Evolutionary conservation across 1,140 invertebrate genomes (phyloP).

Genomic region (Plodia interpunctella): DNA sequence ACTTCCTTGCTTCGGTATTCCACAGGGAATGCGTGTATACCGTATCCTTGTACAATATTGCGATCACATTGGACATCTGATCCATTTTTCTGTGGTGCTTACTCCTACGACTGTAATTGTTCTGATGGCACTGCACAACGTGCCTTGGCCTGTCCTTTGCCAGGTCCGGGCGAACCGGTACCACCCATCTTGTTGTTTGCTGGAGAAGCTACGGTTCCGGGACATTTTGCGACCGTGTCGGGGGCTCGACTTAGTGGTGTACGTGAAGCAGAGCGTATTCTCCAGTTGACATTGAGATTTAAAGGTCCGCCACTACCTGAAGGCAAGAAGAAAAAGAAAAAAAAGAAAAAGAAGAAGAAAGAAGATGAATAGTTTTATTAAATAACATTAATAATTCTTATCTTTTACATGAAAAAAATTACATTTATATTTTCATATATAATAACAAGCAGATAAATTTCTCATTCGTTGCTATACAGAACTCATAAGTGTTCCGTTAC

Average conservation of each 20-base stretch:
- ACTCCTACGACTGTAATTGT: constrained; percentile 78
- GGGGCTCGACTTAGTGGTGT: constrained; percentile 81
- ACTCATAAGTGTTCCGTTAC: too few species aligned
- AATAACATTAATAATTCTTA: too few species aligned
- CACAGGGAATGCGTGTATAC: constrained; percentile 79
- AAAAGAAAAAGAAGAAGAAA: constrained; percentile 8
- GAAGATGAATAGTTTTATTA: too few species aligned
- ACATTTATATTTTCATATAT: too few species aligned
- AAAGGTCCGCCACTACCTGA: constrained; percentile 76
- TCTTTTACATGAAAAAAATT: too few species aligned
- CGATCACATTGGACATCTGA: constrained; percentile 81
- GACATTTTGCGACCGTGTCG: constrained; percentile 81
- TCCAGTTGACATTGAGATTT: constrained; percentile 78
- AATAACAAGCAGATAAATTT: too few species aligned
- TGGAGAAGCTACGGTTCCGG: constrained; percentile 86
- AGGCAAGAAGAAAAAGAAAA: not conserved
- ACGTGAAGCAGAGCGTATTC: constrained; percentile 84
- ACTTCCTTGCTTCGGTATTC: constrained; percentile 79
- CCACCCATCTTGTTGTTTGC: constrained; percentile 83
- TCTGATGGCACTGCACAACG: constrained; percentile 77
- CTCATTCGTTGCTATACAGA: too few species aligned
- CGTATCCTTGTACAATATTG: constrained; percentile 80
- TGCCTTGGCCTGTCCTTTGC: constrained; percentile 79
- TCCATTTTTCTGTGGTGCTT: constrained; percentile 81
- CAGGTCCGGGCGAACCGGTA: constrained; percentile 74